These are phyloP conservation scores for Gymnocypris eckloni DNA, from an alignment of 2,797 vertebrate species.

Conservation along the genomic window DNA sequence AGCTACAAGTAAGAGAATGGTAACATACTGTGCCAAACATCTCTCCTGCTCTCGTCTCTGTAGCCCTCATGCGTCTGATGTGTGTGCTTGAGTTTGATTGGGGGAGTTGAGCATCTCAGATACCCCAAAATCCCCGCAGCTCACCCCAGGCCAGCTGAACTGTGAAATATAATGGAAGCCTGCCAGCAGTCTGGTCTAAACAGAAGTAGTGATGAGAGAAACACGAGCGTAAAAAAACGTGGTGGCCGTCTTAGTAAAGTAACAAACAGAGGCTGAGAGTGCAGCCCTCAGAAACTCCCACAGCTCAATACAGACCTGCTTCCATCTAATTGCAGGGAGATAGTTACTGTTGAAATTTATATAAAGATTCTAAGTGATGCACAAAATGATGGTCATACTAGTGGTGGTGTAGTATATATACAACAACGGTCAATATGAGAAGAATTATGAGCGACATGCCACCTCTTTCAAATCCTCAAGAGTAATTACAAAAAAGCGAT, in stretches of 20 bases:
- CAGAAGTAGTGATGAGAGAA: constrained; percentile 1
- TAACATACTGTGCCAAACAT: constrained; percentile 14
- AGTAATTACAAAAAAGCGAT: background rate
- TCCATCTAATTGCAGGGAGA: constrained; percentile 8
- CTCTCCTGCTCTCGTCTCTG: constrained; percentile 8
- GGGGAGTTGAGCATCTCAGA: constrained; percentile 27
- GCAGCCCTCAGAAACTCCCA: constrained; percentile 28
- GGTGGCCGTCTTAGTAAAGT: background rate
- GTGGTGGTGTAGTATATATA: background rate
- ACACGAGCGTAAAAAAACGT: background rate
- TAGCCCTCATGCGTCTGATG: background rate
- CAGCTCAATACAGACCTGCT: constrained; percentile 21
- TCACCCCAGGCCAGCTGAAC: constrained; percentile 32
- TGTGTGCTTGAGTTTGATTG: constrained; percentile 11
- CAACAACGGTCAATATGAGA: constrained; percentile 5
- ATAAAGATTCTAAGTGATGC: background rate
- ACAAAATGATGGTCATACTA: background rate
- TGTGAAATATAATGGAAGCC: constrained; percentile 41
- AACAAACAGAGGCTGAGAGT: constrained; percentile 29
- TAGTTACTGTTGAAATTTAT: too few relatives aligned
- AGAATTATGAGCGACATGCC: background rate
- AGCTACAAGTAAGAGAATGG: background rate
- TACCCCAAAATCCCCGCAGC: constrained; percentile 23
- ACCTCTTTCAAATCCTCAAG: background rate
- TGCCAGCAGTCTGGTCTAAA: constrained; percentile 18